phyloP scores from a whole-genome alignment of 2,797 vertebrate species.

The Prionace glauca region DNA sequence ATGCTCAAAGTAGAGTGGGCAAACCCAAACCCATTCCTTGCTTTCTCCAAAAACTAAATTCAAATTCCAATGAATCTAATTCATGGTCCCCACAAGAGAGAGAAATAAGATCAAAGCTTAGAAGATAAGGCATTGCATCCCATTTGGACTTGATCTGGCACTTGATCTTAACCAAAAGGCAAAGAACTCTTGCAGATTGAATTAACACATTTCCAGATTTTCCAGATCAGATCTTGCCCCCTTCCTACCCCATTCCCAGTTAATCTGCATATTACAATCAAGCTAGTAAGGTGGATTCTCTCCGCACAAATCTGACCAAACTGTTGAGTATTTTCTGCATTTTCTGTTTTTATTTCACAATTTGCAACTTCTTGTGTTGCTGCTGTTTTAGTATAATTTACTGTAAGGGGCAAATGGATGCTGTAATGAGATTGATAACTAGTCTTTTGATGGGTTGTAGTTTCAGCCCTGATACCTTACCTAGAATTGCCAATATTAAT shows the following conservation, averaged over 20 bases:
- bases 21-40: too few species aligned
- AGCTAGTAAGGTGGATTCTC: background rate
- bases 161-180: too few species aligned
- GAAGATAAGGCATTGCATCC: too few species aligned
- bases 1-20: too few species aligned
- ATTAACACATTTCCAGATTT: too few species aligned
- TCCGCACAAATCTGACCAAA: background rate
- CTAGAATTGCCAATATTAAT: background rate
- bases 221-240: background rate
- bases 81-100: too few species aligned
- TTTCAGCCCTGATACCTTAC: background rate
- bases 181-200: too few species aligned
- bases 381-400: background rate
- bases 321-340: background rate
- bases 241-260: background rate
- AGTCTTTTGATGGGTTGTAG: background rate
- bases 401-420: background rate
- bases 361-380: background rate
- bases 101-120: too few species aligned
- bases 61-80: too few species aligned
- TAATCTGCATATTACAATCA: too few species aligned
- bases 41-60: too few species aligned
- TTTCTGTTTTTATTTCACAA: background rate
- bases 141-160: too few species aligned
- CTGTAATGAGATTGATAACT: background rate